A percentile compares a stretch with the other conserved stretches of the same genome.
These are phyloP conservation scores for Ellobius talpinus DNA, from an alignment of 2,113 vertebrate genomes.

Conservation along the genomic window DNA sequence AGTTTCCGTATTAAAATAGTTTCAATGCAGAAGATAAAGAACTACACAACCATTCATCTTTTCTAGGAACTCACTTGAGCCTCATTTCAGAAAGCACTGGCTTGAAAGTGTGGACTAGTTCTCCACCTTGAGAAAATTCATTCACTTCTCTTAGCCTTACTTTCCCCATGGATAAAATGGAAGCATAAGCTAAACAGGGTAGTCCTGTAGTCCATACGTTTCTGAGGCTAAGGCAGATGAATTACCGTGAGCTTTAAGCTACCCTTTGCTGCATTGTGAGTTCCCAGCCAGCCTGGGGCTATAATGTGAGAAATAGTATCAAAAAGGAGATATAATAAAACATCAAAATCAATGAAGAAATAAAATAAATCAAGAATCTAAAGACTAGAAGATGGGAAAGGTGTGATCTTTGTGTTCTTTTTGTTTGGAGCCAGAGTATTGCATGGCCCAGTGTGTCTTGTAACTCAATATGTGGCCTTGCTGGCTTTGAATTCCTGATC, in stretches of 20 bases:
- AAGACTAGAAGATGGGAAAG: not conserved
- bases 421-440: not conserved
- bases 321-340: not conserved
- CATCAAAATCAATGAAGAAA: not conserved
- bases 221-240: not conserved
- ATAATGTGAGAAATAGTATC: not conserved
- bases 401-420: not conserved
- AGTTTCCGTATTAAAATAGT: conserved; percentile 25
- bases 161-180: not conserved
- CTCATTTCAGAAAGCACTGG: conserved; percentile 15
- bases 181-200: not conserved
- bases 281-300: not conserved
- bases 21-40: not conserved
- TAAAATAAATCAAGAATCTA: not conserved
- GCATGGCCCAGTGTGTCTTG: not conserved
- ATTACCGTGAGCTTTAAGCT: not conserved
- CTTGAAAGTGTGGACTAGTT: not conserved
- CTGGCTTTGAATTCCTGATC: not conserved
- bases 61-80: conserved; percentile 46
- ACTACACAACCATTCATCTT: not conserved
- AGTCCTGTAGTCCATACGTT: not conserved
- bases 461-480: not conserved
- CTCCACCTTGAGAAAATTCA: not conserved
- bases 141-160: not conserved
- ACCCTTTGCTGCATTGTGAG: not conserved